Base-by-base conservation (phyloP, 64 coral and sea anemone species). In the Montipora foliosa region DNA sequence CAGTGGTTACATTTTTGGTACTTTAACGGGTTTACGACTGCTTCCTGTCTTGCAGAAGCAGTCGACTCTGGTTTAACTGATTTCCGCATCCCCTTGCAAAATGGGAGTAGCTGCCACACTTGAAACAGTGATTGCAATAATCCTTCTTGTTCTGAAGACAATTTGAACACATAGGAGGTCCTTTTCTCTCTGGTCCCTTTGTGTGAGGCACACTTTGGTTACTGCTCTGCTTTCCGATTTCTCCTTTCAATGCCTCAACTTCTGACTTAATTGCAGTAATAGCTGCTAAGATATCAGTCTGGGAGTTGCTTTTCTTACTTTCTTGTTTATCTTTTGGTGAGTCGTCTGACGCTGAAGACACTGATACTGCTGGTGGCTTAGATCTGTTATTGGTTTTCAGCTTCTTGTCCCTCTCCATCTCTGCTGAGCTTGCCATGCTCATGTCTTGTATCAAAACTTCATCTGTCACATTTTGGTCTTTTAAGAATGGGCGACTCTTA, bases 381-480 rank as follows among this genome's bases (percentile, higher is more conserved):
- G 73, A 47, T 8, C 21, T 64, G 51, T 22, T 92, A 5, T 79
- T 66, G 25, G 25, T 25, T 50, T 22, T 78, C 19, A 96, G 75
- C 76, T 96, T 93, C 8, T 90, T 96, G 46, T 84, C 46, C 76
- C 91, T 93, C 49, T 96, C 91, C 70, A 74, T 96, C 82, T 96
- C 87, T 20, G 91, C 80, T 13, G 80, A 90, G 1, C 72, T 74
- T 3, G 90, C 94, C 22, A 81, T 25, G 67, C 77, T 92, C 75
- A 95, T 91, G 49, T 95, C 76, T 4, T 88, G 94, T 4, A 95
- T 88, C 3, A 95, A 75, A 22, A 76, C 59, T 76, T 95, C 87
- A 90, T 90, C 79, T 11, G 72, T 93, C n/a, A 93, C 87, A 90
- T 78, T 82, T 15, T 55, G 22, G 81, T 95, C 77, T 44, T 92